Evolutionary conservation across 2,113 vertebrate genomes (phyloP).

Genomic region (Pavo muticus): DNA sequence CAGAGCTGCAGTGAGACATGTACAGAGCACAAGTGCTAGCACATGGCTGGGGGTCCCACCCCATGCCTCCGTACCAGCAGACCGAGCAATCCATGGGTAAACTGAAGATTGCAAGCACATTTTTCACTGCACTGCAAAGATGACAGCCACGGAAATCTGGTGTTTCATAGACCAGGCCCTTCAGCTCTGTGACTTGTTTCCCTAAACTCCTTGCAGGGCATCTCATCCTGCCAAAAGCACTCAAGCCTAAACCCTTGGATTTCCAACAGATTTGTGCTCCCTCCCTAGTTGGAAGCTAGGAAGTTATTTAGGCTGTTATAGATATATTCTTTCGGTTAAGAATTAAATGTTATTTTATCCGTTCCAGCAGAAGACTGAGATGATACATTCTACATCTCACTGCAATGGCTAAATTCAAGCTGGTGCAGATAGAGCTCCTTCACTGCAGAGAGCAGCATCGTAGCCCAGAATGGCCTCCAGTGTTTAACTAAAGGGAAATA

Average conservation of each 20-base stretch:
- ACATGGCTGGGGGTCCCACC: neutral
- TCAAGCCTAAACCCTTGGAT: neutral
- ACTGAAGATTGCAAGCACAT: neutral
- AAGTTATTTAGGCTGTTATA: neutral
- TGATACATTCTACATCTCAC: neutral
- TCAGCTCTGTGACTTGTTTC: neutral
- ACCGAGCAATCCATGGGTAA: neutral
- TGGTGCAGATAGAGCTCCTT: neutral
- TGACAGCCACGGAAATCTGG: neutral
- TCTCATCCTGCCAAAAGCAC: neutral
- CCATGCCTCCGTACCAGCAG: neutral
- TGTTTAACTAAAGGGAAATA: conserved; percentile 21
- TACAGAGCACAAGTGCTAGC: neutral
- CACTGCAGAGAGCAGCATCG: neutral
- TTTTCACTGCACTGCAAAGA: neutral
- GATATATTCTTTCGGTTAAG: neutral
- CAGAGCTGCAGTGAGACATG: neutral
- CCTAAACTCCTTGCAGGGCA: neutral
- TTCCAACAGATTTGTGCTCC: neutral
- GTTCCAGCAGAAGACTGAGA: neutral
- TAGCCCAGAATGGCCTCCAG: neutral
- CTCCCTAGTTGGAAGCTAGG: neutral
- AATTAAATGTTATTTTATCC: neutral
- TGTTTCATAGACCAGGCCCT: neutral
- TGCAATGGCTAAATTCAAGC: neutral